Evolutionary conservation across 2,888 invertebrate genomes (phyloP).

Genomic region (Ectemnius cavifrons): DNA sequence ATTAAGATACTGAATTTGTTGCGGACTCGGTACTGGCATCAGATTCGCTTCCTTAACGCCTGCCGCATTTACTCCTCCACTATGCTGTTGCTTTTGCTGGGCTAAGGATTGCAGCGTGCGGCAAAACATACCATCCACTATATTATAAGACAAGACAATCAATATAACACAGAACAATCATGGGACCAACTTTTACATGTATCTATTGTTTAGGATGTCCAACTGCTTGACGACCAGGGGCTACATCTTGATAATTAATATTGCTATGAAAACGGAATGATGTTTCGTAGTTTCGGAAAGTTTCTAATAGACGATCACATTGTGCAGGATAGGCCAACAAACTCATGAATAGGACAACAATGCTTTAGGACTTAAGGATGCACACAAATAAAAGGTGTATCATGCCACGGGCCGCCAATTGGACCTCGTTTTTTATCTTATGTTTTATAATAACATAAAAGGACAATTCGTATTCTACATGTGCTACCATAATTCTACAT

Average conservation of each 20-base stretch:
- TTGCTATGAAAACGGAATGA: constrained; percentile 6
- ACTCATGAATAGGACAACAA: too few relatives aligned
- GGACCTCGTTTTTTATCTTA: too few relatives aligned
- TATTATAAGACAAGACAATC: constrained; percentile 56
- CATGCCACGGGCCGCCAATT: too few relatives aligned
- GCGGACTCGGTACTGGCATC: constrained; percentile 97
- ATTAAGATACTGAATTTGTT: constrained; percentile 97
- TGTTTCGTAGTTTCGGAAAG: constrained; percentile 11
- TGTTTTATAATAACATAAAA: too few relatives aligned
- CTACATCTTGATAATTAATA: too few relatives aligned
- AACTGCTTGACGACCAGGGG: too few relatives aligned
- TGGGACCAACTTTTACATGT: constrained; percentile 33
- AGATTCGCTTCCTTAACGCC: constrained; percentile 90
- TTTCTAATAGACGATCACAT: background rate
- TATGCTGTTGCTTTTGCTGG: constrained; percentile 81
- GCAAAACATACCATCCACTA: constrained; percentile 83
- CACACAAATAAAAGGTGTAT: too few relatives aligned
- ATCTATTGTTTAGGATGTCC: constrained; percentile 23
- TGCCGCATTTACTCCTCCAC: constrained; percentile 72
- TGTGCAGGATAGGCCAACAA: background rate
- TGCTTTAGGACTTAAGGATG: too few relatives aligned
- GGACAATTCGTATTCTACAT: too few relatives aligned
- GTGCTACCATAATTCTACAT: too few relatives aligned
- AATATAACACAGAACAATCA: constrained; percentile 34
- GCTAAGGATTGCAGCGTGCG: constrained; percentile 83